Conservation (phyloP, 2,888 invertebrate genomes). For the Sesia bembeciformis region DNA sequence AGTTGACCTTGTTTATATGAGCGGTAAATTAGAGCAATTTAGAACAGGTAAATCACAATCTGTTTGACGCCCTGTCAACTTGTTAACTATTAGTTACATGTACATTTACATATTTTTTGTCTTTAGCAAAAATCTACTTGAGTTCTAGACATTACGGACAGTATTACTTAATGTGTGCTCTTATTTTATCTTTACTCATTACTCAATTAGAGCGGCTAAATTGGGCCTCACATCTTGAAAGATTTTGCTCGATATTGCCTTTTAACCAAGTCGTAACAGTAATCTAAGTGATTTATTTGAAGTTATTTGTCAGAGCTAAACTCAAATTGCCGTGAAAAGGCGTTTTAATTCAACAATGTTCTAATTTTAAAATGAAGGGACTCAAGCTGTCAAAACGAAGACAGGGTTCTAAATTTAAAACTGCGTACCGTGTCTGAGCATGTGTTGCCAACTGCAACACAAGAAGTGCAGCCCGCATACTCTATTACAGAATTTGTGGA, state of each 20-base stretch:
- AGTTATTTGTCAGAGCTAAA: background rate
- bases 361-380: constrained; percentile 9
- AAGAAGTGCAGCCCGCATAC: constrained; percentile 12
- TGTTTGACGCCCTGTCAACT: constrained; percentile 12
- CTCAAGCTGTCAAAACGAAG: constrained; percentile 31
- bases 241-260: background rate
- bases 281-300: background rate
- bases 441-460: constrained; percentile 26
- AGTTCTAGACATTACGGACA: too few species aligned
- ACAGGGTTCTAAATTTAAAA: constrained; percentile 43
- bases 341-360: background rate
- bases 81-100: background rate
- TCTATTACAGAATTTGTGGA: background rate
- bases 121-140: too few species aligned
- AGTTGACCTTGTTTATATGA: constrained; percentile 20
- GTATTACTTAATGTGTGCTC: too few species aligned
- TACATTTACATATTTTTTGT: too few species aligned
- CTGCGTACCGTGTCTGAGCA: constrained; percentile 42
- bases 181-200: too few species aligned
- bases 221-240: too few species aligned
- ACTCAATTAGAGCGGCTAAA: too few species aligned
- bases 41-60: constrained; percentile 15
- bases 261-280: too few species aligned
- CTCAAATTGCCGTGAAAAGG: background rate
- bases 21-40: constrained; percentile 20